Base-by-base conservation (phyloP, 2,113 vertebrate species). In the Triplophysa tibetana region DNA sequence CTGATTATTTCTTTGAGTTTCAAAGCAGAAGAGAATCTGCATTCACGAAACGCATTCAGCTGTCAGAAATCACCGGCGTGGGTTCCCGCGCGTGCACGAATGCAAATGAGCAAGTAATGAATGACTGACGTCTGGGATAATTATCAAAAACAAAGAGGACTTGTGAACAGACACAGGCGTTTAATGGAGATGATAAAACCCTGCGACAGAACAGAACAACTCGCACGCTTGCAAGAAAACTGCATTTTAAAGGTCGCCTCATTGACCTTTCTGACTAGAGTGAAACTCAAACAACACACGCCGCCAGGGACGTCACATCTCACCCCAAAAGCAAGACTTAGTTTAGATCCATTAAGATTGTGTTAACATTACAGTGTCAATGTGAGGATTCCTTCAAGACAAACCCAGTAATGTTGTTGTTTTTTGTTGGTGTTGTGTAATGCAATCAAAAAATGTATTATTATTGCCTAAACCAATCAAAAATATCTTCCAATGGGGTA, bases 131-230 rank as follows among this genome's bases (percentile, higher is more conserved):
- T 76, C 80, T 83, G 78, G 84, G 88, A 90, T 92, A 91, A 92
- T 92, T 92, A 92, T 90, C 86, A 83, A 89, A 91, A 92, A 88
- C 87, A 88, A 89, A 89, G 76, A 66, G 26, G 73, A 88, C 77
- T 54, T 86, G 88, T 88, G 86, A 85, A 69, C 78, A 86, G 82
- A 74, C 87, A 82, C 87, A 83, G 84, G 86, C 81, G 82, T 87
- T 87, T 84, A 88, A 89, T 81, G 68, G 82, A 81, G 82, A 81
- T 50, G 65, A 63, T 58, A 77, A 21, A 38, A 8, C 63, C 76
- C 61, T 50, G 54, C 50, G 54, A 41, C 69, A 12, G 50, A 72
- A 38, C 16, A 72, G 29, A 38, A 7, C 1, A 38, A 21, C 54
- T 61, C 6, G 2, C 54, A 2, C 8, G 23, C 5, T 73, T 5